Conservation (phyloP, 1,140 invertebrate genomes). For the Streblospio benedicti region DNA sequence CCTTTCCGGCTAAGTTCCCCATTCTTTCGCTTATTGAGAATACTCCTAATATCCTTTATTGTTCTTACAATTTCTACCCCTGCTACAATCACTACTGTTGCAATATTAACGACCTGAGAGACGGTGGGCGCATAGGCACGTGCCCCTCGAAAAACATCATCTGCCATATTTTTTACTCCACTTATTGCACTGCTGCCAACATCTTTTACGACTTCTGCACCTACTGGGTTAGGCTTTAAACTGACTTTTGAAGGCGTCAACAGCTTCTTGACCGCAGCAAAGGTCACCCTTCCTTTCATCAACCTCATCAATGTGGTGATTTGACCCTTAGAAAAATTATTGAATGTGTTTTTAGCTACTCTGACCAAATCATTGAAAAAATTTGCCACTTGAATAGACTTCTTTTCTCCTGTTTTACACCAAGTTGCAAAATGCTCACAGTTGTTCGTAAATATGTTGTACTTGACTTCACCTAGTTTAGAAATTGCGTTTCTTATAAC, state of each 20-base stretch:
- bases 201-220: not conserved
- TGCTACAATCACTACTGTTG: not conserved
- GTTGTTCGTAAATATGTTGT: conserved; percentile 7
- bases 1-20: not conserved
- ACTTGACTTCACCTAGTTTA: conserved; percentile 3
- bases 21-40: not conserved
- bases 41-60: not conserved
- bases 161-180: not conserved
- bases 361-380: not conserved
- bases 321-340: not conserved
- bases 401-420: conserved; percentile 10
- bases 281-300: not conserved
- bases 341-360: not conserved
- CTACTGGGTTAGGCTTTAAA: not conserved
- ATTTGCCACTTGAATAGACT: conserved; percentile 3
- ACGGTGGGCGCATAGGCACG: not conserved
- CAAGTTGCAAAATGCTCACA: conserved; percentile 13
- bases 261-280: not conserved
- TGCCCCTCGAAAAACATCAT: not conserved
- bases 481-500: not conserved
- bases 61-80: not conserved
- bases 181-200: not conserved
- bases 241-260: not conserved
- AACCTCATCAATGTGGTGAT: not conserved
- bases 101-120: too few species aligned